These are phyloP conservation scores for Oryzias sinensis DNA, from an alignment of 2,797 vertebrate genomes.

Conservation along the genomic window DNA sequence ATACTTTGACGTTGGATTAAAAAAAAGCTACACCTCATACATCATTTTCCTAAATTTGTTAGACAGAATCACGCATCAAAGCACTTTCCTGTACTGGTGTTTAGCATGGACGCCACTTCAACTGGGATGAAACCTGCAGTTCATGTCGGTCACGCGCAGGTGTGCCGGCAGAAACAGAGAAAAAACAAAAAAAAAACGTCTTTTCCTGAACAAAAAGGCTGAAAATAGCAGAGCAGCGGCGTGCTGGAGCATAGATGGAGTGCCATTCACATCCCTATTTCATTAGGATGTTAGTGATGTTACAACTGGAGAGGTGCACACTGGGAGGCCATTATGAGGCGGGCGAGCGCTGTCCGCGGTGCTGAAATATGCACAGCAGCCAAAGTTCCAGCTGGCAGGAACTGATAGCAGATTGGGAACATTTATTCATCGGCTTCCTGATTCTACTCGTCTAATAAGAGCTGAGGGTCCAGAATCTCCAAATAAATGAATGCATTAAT, in stretches of 20 bases:
- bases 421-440: slow-evolving; percentile 5
- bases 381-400: slow-evolving; percentile 1
- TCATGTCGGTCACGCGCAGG: slow-evolving; percentile 15
- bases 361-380: background rate
- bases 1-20: no score
- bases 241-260: slow-evolving; percentile 4
- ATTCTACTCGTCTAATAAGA: slow-evolving; percentile 1
- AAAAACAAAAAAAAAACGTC: slow-evolving; percentile 3
- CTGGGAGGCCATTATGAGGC: background rate
- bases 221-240: slow-evolving; percentile 2
- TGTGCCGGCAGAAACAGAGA: slow-evolving; percentile 9
- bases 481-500: no score
- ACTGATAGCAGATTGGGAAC: background rate
- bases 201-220: slow-evolving; percentile 15
- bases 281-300: slow-evolving; percentile 39
- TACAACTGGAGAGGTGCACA: background rate
- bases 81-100: background rate
- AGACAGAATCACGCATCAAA: no score
- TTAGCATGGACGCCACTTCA: slow-evolving; percentile 6
- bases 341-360: slow-evolving; percentile 3
- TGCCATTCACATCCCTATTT: slow-evolving; percentile 9
- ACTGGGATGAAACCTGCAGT: slow-evolving; percentile 4
- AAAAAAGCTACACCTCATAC: no score
- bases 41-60: no score
- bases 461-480: background rate